phyloP scores from a whole-genome alignment of 2,113 vertebrate genomes.

The Oceanites oceanicus region DNA sequence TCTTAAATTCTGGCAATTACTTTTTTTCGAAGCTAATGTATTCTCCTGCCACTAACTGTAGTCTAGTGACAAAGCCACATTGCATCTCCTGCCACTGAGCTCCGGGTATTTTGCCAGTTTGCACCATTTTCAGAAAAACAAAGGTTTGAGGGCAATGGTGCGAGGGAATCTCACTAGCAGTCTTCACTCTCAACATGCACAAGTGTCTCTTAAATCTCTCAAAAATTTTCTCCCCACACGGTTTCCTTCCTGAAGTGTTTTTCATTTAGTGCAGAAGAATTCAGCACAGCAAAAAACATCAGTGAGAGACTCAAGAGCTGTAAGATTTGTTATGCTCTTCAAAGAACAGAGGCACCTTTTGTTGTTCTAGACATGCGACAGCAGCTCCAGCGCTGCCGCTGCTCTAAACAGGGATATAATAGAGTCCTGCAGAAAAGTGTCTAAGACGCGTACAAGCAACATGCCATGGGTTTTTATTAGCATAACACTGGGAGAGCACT shows the following conservation, averaged over 20 bases:
- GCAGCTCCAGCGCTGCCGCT: neutral
- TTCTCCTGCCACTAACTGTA: neutral
- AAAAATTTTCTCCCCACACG: neutral
- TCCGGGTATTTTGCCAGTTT: neutral
- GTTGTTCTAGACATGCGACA: neutral
- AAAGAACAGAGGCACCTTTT: slow-evolving; percentile 29
- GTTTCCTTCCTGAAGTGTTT: slow-evolving; percentile 39
- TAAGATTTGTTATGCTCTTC: neutral
- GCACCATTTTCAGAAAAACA: neutral
- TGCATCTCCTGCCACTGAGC: neutral
- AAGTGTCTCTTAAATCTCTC: neutral
- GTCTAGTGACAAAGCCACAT: neutral
- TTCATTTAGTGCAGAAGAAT: neutral
- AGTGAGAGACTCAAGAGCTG: neutral
- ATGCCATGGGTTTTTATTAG: neutral
- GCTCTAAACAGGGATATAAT: neutral
- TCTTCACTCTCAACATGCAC: accelerated
- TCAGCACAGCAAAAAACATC: neutral
- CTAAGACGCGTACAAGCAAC: neutral
- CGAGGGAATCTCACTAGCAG: neutral
- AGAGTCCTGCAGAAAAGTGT: neutral
- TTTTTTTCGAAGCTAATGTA: neutral
- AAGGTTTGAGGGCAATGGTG: neutral
- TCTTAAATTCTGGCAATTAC: neutral
- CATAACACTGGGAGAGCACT: neutral